A percentile compares a stretch with the other conserved stretches of the same genome.
Conservation (phyloP, 2,888 invertebrate species). For the Epinotia demarniana region DNA sequence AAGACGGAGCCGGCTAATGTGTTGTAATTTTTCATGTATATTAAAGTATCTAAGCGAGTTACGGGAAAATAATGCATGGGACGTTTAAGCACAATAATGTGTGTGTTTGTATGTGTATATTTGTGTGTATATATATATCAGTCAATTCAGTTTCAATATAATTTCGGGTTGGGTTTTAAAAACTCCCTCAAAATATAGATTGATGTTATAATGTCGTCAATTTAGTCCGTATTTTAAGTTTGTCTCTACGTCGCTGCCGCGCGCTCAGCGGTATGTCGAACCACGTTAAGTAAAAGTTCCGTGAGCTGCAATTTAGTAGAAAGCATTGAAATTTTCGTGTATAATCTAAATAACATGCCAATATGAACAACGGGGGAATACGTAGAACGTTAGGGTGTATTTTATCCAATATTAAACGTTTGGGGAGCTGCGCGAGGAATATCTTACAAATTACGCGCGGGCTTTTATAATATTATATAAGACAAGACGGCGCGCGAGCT, state of each 20-base stretch:
- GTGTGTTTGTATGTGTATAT: conserved; percentile 8
- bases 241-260: conserved; percentile 48
- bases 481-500: too few relatives aligned
- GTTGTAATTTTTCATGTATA: conserved; percentile 77
- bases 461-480: conserved; percentile 79
- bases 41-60: conserved; percentile 54
- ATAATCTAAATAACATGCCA: conserved; percentile 85
- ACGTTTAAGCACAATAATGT: conserved; percentile 47
- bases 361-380: conserved; percentile 84
- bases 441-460: conserved; percentile 78
- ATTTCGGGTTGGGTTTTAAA: background rate
- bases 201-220: background rate
- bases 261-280: conserved; percentile 58
- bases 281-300: conserved; percentile 79
- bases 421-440: conserved; percentile 75
- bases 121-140: too few relatives aligned
- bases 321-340: conserved; percentile 85
- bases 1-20: conserved; percentile 75
- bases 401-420: conserved; percentile 84
- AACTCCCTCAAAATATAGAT: background rate
- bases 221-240: background rate
- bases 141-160: too few relatives aligned
- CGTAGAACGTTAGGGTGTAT: conserved; percentile 77
- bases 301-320: conserved; percentile 84
- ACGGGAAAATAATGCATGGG: background rate